Evolutionary conservation across 1,140 invertebrate species (phyloP).

Genomic region (Choristoneura fumiferana): DNA sequence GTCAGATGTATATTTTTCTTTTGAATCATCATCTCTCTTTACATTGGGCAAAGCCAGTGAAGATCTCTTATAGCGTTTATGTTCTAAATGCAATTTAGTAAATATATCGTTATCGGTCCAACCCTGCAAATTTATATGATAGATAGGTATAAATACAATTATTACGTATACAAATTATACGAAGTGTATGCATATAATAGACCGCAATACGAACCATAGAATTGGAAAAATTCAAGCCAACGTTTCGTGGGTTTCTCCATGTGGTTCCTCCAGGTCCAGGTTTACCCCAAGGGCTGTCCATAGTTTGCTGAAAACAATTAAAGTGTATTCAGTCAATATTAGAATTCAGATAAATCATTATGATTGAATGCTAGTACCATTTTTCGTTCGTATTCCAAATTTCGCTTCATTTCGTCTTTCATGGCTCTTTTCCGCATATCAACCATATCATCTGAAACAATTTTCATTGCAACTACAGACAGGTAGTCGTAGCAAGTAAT

Average conservation of each 20-base stretch:
- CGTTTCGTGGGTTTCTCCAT: conserved; percentile 82
- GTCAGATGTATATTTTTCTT: conserved; percentile 30
- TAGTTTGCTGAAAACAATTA: conserved; percentile 52
- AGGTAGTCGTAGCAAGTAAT: no score
- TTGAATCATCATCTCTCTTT: conserved; percentile 63
- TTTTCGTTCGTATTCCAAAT: conserved; percentile 68
- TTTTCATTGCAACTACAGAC: no score
- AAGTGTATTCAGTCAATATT: background rate
- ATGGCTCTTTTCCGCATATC: conserved; percentile 54
- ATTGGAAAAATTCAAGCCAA: conserved; percentile 83
- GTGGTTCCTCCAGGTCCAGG: conserved; percentile 81
- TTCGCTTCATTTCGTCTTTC: conserved; percentile 51
- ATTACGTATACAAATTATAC: no score
- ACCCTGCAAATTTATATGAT: conserved; percentile 46
- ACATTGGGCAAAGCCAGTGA: conserved; percentile 71
- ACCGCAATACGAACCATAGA: conserved; percentile 77
- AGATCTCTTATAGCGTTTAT: conserved; percentile 53
- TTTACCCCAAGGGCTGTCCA: conserved; percentile 80
- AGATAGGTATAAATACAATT: no score
- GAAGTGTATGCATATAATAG: no score
- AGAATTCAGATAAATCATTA: background rate
- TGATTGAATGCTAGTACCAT: conserved; percentile 48
- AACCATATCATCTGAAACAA: conserved; percentile 68
- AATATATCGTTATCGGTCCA: conserved; percentile 72
- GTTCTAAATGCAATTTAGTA: conserved; percentile 53